Evolutionary conservation across 2,888 invertebrate species (phyloP), one percentile per base, ranked within the genome.

Genomic region (Orthonevra nobilis): DNA sequence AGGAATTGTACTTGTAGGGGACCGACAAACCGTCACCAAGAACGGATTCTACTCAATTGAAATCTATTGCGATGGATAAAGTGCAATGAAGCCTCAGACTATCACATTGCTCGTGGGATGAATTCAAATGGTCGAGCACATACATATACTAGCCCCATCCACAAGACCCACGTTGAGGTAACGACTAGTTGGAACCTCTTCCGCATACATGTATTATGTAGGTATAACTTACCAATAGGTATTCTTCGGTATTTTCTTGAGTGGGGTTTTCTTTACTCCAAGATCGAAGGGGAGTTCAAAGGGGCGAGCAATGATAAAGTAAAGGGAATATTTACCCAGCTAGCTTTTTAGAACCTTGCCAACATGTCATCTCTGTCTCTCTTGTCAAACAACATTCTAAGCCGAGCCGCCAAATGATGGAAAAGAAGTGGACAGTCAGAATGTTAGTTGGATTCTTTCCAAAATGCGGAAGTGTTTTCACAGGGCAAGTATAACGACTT

Each of bases 1-100:
- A 6, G 40, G 12, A 32, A 4, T 23, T 10, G n/a, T 17, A 26
- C 4, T 4, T 7, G 5, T 12, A 9, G 2, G 36, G 3, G 10
- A 20, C 26, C 34, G 30, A 34, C 32, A 36, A 10, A 66, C 66
- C 68, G 48, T 63, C 66, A 28, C 66, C 61, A 50, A 56, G 66
- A 73, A 73, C 73, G 61, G 48, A 66, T 61, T 73, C 36, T 5
- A 63, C 66, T 61, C 73, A 61, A 79, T 79, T 79, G 79, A 79
- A 68, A 40, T 56, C 60, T 23, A 66, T 73, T 79, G 60, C 72
- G 36, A 7, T 36, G 30, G 54, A 14, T 50, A 46, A 73, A 68
- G 60, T 79, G 66, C 66, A 73, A 72, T 61, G 79, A 79, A 72
- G 79, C 73, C 50, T 79, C 66, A 19, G 26, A 56, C 34, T 19